Base-by-base conservation (phyloP, 2,113 vertebrate species). In the Jaculus jaculus region DNA sequence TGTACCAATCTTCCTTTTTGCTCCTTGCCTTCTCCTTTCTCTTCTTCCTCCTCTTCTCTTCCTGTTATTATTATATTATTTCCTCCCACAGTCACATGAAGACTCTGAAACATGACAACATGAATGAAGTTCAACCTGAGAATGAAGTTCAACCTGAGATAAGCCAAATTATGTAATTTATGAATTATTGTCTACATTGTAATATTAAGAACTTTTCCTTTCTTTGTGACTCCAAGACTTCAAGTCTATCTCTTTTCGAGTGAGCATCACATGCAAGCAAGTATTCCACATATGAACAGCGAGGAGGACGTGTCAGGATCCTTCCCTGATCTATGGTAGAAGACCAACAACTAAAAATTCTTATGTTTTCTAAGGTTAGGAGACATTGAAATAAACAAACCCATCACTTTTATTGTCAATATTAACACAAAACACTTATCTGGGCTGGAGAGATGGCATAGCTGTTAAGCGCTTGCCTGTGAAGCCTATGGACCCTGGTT, bases 141-240 rank as follows among this genome's bases (percentile, higher is more conserved):
- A 34, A n/a, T n/a, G 23, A 60, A 58, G 8, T 16, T 58, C 2
- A 42, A 32, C 24, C 37, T 34, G 47, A 24, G 5, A 34, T 9
- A 4, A 13, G 4, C 13, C 1, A 8, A 24, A 4, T 13, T 26
- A 2, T 69, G 7, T 26, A 6, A n/a, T 32, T 71, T 24, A n/a
- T 5, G 21, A n/a, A 13, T 32, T 32, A 12, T 2, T 61, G 63
- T 60, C 30, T 6, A 3, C 34, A 21, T 20, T 37, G 10, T 32
- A 16, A 11, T 4, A 15, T 66, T 83, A 3, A 4, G 42, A 34
- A 9, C n/a, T 72, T 16, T 37, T 34, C 20, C 21, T 34, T 69
- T 71, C 63, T 39, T 85, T 10, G 54, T 54, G 54, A 54, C 51
- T 51, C 12, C 63, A 21, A 20, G 47, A 60, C 47, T 66, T 81